These are phyloP conservation scores for Dromius quadrimaculatus DNA, from an alignment of 2,888 invertebrate genomes.

Conservation along the genomic window DNA sequence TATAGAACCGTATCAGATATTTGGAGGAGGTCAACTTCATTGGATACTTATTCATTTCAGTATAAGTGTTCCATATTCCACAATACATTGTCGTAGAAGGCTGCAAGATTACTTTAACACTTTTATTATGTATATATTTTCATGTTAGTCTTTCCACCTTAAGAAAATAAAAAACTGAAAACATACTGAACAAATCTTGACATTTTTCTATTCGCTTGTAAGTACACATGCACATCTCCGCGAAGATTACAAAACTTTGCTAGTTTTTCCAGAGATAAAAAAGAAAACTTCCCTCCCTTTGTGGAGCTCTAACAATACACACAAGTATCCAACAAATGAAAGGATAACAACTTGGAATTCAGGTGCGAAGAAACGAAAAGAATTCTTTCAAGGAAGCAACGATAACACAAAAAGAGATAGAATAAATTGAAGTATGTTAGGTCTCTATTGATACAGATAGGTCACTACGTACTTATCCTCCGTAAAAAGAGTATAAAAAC, in stretches of 20 bases:
- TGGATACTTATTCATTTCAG: too few species aligned
- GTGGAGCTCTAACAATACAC: constrained; percentile 26
- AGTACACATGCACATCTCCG: constrained; percentile 12
- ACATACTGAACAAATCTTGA: too few species aligned
- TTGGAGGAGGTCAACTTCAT: too few species aligned
- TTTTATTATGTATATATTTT: too few species aligned
- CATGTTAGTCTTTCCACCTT: too few species aligned
- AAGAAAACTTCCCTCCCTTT: constrained; percentile 29
- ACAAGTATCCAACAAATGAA: constrained; percentile 31
- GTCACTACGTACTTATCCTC: background rate
- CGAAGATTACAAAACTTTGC: constrained; percentile 23
- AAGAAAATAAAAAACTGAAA: too few species aligned
- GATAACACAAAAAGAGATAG: constrained; percentile 30
- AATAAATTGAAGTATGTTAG: constrained; percentile 1
- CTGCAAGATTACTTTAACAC: too few species aligned
- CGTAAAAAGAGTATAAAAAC: constrained; percentile 6
- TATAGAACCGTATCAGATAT: too few species aligned
- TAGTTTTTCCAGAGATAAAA: constrained; percentile 24
- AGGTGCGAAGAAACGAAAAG: constrained; percentile 23
- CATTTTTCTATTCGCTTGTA: too few species aligned
- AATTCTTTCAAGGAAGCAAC: constrained; percentile 14
- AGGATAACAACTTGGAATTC: constrained; percentile 38
- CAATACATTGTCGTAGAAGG: too few species aligned
- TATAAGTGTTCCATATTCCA: too few species aligned
- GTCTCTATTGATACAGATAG: constrained; percentile 18